These are phyloP conservation scores for Mionectes macconnelli DNA, from an alignment of 2,113 vertebrate species.

Conservation along the genomic window DNA sequence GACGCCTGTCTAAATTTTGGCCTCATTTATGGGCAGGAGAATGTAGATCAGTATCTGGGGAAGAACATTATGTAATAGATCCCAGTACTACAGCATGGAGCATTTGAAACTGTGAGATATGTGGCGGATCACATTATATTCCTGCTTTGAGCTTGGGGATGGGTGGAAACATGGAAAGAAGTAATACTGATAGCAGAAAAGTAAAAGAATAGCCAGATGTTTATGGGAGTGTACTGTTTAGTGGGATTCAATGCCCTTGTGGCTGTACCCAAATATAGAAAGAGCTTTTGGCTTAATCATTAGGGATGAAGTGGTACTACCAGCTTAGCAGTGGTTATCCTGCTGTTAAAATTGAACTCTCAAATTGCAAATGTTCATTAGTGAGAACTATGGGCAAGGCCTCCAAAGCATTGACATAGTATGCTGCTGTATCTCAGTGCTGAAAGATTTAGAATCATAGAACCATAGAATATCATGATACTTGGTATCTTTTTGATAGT, in stretches of 20 bases:
- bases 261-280: background rate
- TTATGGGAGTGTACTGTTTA: background rate
- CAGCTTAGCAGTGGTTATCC: background rate
- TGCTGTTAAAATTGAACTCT: slow-evolving; percentile 9
- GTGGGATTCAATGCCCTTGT: background rate
- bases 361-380: background rate
- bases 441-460: background rate
- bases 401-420: background rate
- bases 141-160: background rate
- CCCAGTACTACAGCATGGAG: background rate
- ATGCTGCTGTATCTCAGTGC: background rate
- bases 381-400: background rate
- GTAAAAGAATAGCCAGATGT: background rate
- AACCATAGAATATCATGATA: background rate
- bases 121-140: background rate
- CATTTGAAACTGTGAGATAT: background rate
- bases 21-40: background rate
- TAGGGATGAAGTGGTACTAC: background rate
- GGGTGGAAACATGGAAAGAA: background rate
- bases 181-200: background rate
- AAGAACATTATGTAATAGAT: background rate
- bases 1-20: background rate
- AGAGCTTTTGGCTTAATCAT: slow-evolving; percentile 19
- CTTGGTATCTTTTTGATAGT: background rate
- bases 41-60: background rate